Conservation (phyloP, 2,888 invertebrate species). For the Yponomeuta evonymella region DNA sequence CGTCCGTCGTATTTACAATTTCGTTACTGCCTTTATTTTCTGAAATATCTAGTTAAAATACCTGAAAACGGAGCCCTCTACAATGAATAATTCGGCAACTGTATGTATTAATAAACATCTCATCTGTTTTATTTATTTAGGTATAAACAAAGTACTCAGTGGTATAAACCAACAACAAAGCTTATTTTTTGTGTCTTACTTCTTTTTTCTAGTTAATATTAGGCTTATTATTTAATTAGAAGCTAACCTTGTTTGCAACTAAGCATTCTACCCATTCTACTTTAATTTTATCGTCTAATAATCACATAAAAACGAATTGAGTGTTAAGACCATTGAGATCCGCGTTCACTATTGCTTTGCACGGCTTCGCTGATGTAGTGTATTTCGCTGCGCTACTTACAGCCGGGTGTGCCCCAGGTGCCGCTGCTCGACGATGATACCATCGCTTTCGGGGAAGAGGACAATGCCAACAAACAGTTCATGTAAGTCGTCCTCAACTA, state of each 20-base stretch:
- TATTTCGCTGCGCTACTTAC: conserved; percentile 52
- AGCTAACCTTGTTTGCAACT: background rate
- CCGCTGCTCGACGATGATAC: conserved; percentile 91
- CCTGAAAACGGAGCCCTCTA: conserved; percentile 24
- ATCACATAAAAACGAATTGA: too few relatives aligned
- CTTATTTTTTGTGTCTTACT: background rate
- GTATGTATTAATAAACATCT: conserved; percentile 41
- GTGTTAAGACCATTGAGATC: too few relatives aligned
- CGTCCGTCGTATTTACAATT: too few relatives aligned
- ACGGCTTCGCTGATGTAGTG: conserved; percentile 67
- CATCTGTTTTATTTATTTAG: conserved; percentile 6
- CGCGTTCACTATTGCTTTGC: conserved; percentile 45
- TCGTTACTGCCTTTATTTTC: background rate
- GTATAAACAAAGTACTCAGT: background rate
- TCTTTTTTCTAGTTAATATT: background rate
- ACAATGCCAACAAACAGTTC: conserved; percentile 72
- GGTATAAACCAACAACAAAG: background rate
- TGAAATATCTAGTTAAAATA: conserved; percentile 11
- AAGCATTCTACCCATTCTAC: background rate
- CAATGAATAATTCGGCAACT: conserved; percentile 64
- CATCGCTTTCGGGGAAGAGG: conserved; percentile 90
- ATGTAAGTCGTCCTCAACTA: conserved; percentile 46
- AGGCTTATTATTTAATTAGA: background rate
- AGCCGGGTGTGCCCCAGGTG: conserved; percentile 81
- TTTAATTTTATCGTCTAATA: too few relatives aligned